Evolutionary conservation across 2,113 vertebrate species (phyloP).

Genomic region (zebrafish (Danio rerio)): DNA sequence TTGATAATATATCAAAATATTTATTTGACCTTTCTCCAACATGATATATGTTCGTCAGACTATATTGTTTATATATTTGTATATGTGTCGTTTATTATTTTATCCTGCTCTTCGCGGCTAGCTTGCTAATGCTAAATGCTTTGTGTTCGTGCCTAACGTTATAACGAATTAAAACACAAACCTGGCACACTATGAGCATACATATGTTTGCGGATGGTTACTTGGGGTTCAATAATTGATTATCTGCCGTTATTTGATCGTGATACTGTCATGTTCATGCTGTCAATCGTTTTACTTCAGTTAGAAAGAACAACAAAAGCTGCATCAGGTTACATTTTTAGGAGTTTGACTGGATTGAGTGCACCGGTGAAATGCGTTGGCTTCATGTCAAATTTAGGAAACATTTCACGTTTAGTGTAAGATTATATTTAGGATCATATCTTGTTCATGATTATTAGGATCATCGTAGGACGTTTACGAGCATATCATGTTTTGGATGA

Average conservation of each 20-base stretch:
- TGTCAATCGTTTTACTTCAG: neutral
- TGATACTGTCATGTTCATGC: neutral
- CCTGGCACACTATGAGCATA: neutral
- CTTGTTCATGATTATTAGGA: neutral
- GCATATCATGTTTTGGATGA: neutral
- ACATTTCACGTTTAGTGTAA: neutral
- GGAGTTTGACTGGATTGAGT: conserved; percentile 10
- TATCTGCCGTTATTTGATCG: neutral
- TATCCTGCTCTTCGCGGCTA: neutral
- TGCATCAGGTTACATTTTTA: neutral
- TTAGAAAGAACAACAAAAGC: conserved; percentile 20
- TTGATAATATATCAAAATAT: neutral
- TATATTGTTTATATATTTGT: neutral
- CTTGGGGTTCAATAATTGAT: neutral
- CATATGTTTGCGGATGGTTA: neutral
- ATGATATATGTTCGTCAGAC: neutral
- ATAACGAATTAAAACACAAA: neutral
- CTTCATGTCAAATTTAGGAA: neutral
- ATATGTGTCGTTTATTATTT: neutral
- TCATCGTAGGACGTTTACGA: neutral
- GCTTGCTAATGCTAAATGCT: conserved; percentile 26
- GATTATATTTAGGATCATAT: neutral
- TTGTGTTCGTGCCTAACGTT: neutral
- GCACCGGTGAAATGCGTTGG: neutral
- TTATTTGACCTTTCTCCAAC: neutral